Evolutionary conservation across 1,140 invertebrate genomes (phyloP).

Genomic region (Aradophagus sp.): DNA sequence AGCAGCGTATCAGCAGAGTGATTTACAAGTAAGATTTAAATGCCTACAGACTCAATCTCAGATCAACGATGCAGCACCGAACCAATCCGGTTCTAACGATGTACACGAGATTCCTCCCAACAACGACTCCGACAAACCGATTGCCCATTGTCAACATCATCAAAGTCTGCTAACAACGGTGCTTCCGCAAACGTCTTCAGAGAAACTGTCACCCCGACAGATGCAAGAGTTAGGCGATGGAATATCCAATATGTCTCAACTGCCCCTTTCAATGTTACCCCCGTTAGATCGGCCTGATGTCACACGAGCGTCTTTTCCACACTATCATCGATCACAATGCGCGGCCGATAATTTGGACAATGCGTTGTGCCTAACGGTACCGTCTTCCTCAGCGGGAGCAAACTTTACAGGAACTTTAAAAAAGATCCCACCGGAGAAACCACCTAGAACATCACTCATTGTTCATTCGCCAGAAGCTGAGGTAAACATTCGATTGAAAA

Average conservation of each 20-base stretch:
- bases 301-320: slow-evolving; percentile 58
- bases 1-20: slow-evolving; percentile 68
- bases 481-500: slow-evolving; percentile 63
- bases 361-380: slow-evolving; percentile 41
- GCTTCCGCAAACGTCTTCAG: slow-evolving; percentile 62
- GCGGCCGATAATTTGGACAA: slow-evolving; percentile 62
- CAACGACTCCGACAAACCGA: slow-evolving; percentile 47
- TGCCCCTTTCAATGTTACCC: slow-evolving; percentile 66
- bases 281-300: slow-evolving; percentile 68
- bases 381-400: slow-evolving; percentile 25
- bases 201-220: slow-evolving; percentile 67
- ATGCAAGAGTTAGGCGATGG: slow-evolving; percentile 61
- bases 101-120: slow-evolving; percentile 61
- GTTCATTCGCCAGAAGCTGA: slow-evolving; percentile 71
- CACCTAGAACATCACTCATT: slow-evolving; percentile 72
- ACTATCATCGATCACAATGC: slow-evolving; percentile 67
- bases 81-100: slow-evolving; percentile 49
- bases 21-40: slow-evolving; percentile 67
- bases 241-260: slow-evolving; percentile 69
- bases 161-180: slow-evolving; percentile 61
- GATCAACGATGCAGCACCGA: slow-evolving; percentile 61
- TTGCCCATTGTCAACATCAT: slow-evolving; percentile 61
- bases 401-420: slow-evolving; percentile 71
- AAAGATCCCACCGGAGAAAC: slow-evolving; percentile 73
- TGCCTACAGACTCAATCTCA: slow-evolving; percentile 65